Evolutionary conservation across 2,113 vertebrate genomes (phyloP), one percentile per base, ranked within the genome.

Genomic region (Gopherus evgoodei): DNA sequence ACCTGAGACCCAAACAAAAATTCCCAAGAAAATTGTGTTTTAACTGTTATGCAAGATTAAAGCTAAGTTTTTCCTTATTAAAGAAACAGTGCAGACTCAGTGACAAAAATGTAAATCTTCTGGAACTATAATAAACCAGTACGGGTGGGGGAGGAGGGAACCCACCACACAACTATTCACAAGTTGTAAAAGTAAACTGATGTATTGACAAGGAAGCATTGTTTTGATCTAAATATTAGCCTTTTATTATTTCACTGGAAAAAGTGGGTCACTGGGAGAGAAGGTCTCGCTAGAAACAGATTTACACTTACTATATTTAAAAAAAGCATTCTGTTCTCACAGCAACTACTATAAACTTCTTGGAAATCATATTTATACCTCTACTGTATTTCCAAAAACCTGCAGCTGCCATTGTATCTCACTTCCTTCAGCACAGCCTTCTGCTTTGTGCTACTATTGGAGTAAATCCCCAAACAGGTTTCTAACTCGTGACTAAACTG

Each of bases 231-330:
- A 88, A 93, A 86, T 93, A 87, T 52, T 89, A 72, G 87, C 24
- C 31, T 72, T 42, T 21, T 13, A 47, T 57, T 57, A 57, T 59
- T 59, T 59, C 57, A 13, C 27, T 3, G 5, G 57, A 59, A 59
- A 59, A 59, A 13, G 57, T 59, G 57, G 57, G 27, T 83, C 69
- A 53, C 86, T 88, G 47, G 89, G 89, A 59, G 21, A 53, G 69
- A 27, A 69, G 90, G 29, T 53, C 86, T 93, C 90, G 93, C 47
- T 38, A 95, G 81, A 95, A 93, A 42, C 53, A 94, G 87, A 79
- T 44, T 59, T 13, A 65, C 42, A 31, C 81, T 89, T 62, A 62
- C 38, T 38, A 56, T 1, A 65, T 38, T 82, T 82, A 54, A 87
- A 89, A 95, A 65, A 52, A 27, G 11, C 84, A 65, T 0, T 42